Evolutionary conservation across 2,888 invertebrate species (phyloP).

Genomic region (Agrotis clavis): DNA sequence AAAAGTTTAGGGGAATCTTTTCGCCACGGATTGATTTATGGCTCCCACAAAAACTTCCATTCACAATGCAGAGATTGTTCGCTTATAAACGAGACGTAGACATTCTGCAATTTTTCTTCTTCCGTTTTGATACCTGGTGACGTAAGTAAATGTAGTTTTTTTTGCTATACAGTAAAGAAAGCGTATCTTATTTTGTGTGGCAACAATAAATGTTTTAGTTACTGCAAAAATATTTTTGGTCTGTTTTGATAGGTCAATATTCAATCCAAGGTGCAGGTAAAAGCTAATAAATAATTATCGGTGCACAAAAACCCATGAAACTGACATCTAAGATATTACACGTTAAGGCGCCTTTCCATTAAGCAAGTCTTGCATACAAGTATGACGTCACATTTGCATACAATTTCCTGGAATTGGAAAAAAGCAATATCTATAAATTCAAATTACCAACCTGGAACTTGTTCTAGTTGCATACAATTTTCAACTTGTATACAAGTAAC

Average conservation of each 20-base stretch:
- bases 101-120: conserved; percentile 55
- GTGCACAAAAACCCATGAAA: not conserved
- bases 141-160: conserved; percentile 51
- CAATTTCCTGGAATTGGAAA: no score
- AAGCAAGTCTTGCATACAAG: no score
- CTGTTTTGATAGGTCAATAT: no score
- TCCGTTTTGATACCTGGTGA: conserved; percentile 52
- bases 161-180: conserved; percentile 11
- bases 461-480: no score
- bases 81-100: conserved; percentile 58
- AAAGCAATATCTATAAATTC: no score
- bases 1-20: conserved; percentile 73
- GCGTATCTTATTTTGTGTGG: conserved; percentile 9
- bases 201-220: conserved; percentile 2
- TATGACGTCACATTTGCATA: no score
- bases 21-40: conserved; percentile 75
- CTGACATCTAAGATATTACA: not conserved
- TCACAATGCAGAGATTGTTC: conserved; percentile 54
- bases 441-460: no score
- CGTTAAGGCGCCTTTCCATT: no score
- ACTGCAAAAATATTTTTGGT: not conserved
- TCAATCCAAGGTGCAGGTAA: no score
- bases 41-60: conserved; percentile 62
- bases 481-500: no score
- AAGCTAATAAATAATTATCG: not conserved